Base-by-base conservation (phyloP, 2,888 invertebrate species). In the Magallana nippona region DNA sequence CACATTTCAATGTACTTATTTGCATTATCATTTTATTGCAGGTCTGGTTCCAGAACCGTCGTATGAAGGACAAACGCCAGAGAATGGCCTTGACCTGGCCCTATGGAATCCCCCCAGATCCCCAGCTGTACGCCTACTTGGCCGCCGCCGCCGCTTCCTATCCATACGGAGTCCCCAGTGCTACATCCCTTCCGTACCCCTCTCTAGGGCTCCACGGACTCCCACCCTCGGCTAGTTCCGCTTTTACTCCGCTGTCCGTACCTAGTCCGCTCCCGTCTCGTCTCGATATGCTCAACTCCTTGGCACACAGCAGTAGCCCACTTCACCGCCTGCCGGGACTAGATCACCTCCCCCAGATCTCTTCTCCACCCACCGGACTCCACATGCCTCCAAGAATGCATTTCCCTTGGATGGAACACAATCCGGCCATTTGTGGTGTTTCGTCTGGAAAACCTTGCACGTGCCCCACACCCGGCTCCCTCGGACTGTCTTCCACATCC, bases 41-140 rank as follows among this genome's bases (percentile, higher is more conserved):
- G 94, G 93, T 94, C 32, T 99, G 99, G 99, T 99, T 99, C 94
- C 98, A 98, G 95, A 98, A 98, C 94, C 96, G 98, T 58, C 95
- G 98, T 79, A 98, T 98, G 98, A 98, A 99, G 94, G 99, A 99
- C 95, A 99, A 99, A 92, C 96, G 99, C 0, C 99, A 99, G 93
- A 95, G 98, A 19, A 97, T 98, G 94, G 98, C 98, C 0, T 96
- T 99, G 89, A 97, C 98, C 0, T 99, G 99, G 98, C 98, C 99
- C 0, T 98, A 98, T 94, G 92, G 91, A 22, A 90, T 92, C 19
- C 91, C 97, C 17, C 90, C 97, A 0, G 98, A 99, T 92, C 98
- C 98, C 0, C 97, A 98, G 0, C 96, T 99, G 91, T 98, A 98
- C 2, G 94, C 95, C 79, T 98, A 98, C 1, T 97, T 98, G 63